A percentile compares a stretch with the other conserved stretches of the same genome.
These are phyloP conservation scores for Pollimyrus isidori DNA, from an alignment of 2,113 vertebrate genomes.

Conservation along the genomic window DNA sequence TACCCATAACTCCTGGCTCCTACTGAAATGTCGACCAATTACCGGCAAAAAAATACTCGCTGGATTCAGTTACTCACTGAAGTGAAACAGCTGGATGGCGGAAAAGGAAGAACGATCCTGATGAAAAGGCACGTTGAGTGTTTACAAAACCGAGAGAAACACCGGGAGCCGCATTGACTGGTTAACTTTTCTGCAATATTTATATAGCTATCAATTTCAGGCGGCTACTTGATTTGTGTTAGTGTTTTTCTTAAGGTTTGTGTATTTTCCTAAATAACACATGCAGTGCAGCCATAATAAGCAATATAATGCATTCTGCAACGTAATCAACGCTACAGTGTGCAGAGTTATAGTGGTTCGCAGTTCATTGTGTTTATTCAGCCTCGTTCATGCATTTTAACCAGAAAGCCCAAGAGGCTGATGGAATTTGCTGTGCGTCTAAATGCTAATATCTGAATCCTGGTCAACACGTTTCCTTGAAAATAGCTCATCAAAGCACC, in stretches of 20 bases:
- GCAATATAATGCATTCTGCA: not conserved
- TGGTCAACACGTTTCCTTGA: not conserved
- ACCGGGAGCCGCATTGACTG: not conserved
- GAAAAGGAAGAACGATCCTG: not conserved
- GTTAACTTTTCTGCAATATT: not conserved
- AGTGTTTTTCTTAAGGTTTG: not conserved
- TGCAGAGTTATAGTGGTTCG: not conserved
- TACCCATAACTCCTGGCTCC: slow-evolving; percentile 49
- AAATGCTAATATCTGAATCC: slow-evolving; percentile 12
- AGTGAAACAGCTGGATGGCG: not conserved
- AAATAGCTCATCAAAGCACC: not conserved
- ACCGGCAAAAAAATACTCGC: slow-evolving; percentile 31
- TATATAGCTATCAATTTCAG: not conserved
- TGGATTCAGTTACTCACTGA: slow-evolving; percentile 30
- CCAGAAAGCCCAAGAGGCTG: slow-evolving; percentile 4
- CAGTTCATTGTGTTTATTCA: slow-evolving; percentile 4
- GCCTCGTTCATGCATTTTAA: not conserved
- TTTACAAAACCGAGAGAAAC: not conserved
- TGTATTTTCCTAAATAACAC: not conserved
- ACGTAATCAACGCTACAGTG: not conserved
- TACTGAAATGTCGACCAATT: slow-evolving; percentile 56
- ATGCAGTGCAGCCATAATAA: not conserved
- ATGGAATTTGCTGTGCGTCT: not conserved
- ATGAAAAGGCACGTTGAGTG: not conserved
- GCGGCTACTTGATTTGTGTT: not conserved